These are phyloP conservation scores for Gymnothorax javanicus DNA, from an alignment of 2,797 vertebrate genomes.

Conservation along the genomic window DNA sequence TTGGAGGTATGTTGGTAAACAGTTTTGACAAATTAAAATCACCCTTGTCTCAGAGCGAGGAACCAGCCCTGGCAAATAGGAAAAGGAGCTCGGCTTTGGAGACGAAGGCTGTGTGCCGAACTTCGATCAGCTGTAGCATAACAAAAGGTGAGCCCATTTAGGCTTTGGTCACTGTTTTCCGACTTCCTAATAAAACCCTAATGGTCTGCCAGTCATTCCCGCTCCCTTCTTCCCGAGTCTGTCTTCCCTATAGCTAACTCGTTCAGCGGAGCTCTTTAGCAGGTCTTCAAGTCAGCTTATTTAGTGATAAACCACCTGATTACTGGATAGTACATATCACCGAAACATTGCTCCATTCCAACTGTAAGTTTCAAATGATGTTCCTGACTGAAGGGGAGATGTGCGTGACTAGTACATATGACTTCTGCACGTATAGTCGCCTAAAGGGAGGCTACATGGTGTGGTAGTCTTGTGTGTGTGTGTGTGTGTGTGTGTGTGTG, in stretches of 20 bases:
- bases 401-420: background rate
- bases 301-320: constrained; percentile 55
- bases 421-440: too few relatives aligned
- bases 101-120: constrained; percentile 32
- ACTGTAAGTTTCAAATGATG: constrained; percentile 16
- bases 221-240: constrained; percentile 67
- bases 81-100: constrained; percentile 14
- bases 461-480: background rate
- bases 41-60: constrained; percentile 65
- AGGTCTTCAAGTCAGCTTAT: constrained; percentile 41
- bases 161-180: constrained; percentile 23
- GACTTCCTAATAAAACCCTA: constrained; percentile 68
- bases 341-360: constrained; percentile 26
- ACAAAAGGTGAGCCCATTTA: constrained; percentile 37
- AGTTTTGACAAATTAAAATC: constrained; percentile 85
- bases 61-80: constrained; percentile 25
- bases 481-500: background rate
- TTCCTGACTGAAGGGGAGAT: background rate
- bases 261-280: constrained; percentile 41
- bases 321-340: constrained; percentile 39
- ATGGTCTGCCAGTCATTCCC: constrained; percentile 68
- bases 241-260: constrained; percentile 34
- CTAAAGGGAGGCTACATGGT: background rate
- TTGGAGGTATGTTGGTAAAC: constrained; percentile 76
- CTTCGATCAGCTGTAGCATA: constrained; percentile 33